A percentile compares a stretch with the other conserved stretches of the same genome.
These are phyloP conservation scores for Hydrotaea diabolus DNA, from an alignment of 2,888 invertebrate genomes.

Conservation along the genomic window DNA sequence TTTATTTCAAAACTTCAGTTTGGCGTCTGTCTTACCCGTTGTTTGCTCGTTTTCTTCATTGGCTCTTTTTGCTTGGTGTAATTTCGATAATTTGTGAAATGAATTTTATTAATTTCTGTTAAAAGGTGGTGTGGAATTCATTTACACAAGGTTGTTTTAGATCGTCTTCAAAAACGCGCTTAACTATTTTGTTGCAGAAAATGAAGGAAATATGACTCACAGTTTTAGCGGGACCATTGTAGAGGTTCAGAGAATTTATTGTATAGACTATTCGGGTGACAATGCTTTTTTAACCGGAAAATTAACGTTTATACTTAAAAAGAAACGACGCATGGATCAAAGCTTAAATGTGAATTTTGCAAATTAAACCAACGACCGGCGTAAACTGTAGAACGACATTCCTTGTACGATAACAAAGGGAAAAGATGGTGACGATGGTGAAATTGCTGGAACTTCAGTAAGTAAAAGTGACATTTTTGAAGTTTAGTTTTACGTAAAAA, in stretches of 20 bases:
- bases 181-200: background rate
- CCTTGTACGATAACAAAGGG: background rate
- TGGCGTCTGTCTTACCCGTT: background rate
- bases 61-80: conserved; percentile 1
- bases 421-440: too few species aligned
- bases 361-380: background rate
- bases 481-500: too few species aligned
- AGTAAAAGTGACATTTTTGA: too few species aligned
- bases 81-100: conserved; percentile 62
- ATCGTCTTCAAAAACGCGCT: too few species aligned
- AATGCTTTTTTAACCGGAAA: background rate
- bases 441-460: too few species aligned
- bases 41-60: background rate
- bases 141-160: conserved; percentile 17
- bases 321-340: background rate
- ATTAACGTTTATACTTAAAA: background rate
- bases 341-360: background rate
- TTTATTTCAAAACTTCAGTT: conserved; percentile 31
- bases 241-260: background rate
- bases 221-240: background rate
- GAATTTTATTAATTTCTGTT: conserved; percentile 58
- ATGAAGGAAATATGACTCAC: conserved; percentile 11
- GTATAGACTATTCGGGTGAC: background rate
- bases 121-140: conserved; percentile 21
- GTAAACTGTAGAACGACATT: background rate